Base-by-base conservation (phyloP, 2,888 invertebrate genomes). In the Drosophila prolongata region DNA sequence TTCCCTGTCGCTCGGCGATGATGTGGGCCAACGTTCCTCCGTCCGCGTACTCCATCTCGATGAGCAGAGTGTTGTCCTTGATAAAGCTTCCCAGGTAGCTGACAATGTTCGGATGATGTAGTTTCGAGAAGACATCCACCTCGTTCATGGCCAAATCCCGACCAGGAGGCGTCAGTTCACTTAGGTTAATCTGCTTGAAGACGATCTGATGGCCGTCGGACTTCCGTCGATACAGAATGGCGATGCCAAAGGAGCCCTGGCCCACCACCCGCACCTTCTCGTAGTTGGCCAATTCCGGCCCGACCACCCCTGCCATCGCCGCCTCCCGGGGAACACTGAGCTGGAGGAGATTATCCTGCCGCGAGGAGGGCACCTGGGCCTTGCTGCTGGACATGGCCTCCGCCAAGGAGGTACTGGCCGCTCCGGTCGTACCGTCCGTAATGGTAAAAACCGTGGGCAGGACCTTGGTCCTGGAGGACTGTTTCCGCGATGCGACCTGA, bases 21-120 rank as follows among this genome's bases (percentile, higher is more conserved):
- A 94, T 93, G 82, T 95, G 95, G 0, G 95, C 94, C 69, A 96
- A 90, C 3, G 95, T 96, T 10, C 96, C 96, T 16, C 95, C 95
- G 90, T 96, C 95, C 3, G 96, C 96, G 90, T 95, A 96, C 89
- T 96, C 96, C 95, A 96, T 96, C 91, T 96, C 95, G 72, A 96
- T 96, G 90, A 95, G 94, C 27, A 96, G 91, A 3, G 94, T 93
- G 10, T 95, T 95, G 78, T 95, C 95, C 80, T 94, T 94, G 85
- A 95, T 95, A 89, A 95, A 96, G 86, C 95, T 96, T 75, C 96
- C 95, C 81, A 94, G 93, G 89, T 96, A 96, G 80, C 95, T 94
- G 50, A 96, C 95, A 66, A 96, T 96, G 90, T 96, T 95, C 2
- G 95, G 95, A 91, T 96, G 96, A 83, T 95, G 94, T 49, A 96